Percentiles rank a stretch among this genome's conserved stretches.
These are phyloP conservation scores for Eristalinus aeneus DNA, from an alignment of 2,888 invertebrate genomes.

Conservation along the genomic window DNA sequence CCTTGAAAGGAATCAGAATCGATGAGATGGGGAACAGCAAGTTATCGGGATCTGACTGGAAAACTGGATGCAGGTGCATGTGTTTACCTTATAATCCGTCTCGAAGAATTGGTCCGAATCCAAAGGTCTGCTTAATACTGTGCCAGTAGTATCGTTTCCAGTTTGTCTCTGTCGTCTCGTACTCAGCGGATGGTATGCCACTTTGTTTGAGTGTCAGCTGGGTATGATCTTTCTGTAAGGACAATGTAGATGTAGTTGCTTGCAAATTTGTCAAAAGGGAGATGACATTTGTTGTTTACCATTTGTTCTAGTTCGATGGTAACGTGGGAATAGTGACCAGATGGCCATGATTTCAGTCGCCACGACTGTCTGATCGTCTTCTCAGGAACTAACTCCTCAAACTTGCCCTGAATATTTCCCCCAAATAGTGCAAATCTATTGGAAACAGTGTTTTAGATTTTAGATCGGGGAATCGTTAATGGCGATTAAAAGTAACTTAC, in stretches of 20 bases:
- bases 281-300: slow-evolving; percentile 79
- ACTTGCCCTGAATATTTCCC: slow-evolving; percentile 95
- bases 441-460: too few species aligned
- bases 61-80: not conserved
- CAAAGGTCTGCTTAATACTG: slow-evolving; percentile 87
- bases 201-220: slow-evolving; percentile 90
- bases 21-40: slow-evolving; percentile 10
- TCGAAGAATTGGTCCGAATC: slow-evolving; percentile 76
- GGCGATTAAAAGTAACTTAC: slow-evolving; percentile 73
- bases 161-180: slow-evolving; percentile 90
- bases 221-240: slow-evolving; percentile 90
- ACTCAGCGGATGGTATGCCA: slow-evolving; percentile 91
- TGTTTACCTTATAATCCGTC: slow-evolving; percentile 50
- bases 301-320: slow-evolving; percentile 92
- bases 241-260: not conserved
- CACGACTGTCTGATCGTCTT: slow-evolving; percentile 94
- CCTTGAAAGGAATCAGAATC: not conserved
- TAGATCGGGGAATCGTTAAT: too few species aligned
- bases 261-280: not conserved
- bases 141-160: slow-evolving; percentile 98
- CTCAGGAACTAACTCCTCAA: slow-evolving; percentile 90
- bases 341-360: slow-evolving; percentile 97
- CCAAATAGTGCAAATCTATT: slow-evolving; percentile 92
- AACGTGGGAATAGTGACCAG: slow-evolving; percentile 94
- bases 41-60: slow-evolving; percentile 43